Percentiles rank a stretch among this genome's conserved stretches.
phyloP scores from a whole-genome alignment of 1,140 invertebrate species.

The Dinothrombium tinctorium region DNA sequence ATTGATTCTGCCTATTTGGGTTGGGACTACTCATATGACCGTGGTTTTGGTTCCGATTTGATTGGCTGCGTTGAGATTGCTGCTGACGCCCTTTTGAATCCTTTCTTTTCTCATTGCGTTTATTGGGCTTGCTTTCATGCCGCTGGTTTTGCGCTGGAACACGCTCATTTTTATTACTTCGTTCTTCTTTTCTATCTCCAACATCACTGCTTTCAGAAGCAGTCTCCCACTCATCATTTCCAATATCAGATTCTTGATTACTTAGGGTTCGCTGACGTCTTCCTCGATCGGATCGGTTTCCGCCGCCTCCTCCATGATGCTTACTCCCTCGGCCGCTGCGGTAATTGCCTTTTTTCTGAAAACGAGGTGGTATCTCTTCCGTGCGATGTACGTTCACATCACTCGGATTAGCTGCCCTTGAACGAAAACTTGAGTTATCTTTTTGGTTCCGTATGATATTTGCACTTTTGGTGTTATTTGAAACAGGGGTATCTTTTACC shows the following conservation, averaged over 20 bases:
- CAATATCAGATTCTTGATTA: conserved; percentile 26
- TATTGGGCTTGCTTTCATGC: conserved; percentile 6
- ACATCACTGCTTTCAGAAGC: conserved; percentile 34
- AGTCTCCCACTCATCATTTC: conserved; percentile 32
- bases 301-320: conserved; percentile 12
- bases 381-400: no score
- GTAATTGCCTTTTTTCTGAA: conserved; percentile 15
- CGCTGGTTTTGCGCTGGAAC: conserved; percentile 7
- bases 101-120: background rate
- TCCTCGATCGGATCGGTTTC: conserved; percentile 7
- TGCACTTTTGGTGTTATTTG: no score
- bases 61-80: background rate
- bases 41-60: background rate
- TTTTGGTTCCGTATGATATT: no score
- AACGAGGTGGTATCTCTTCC: conserved; percentile 14
- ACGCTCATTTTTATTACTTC: conserved; percentile 7
- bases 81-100: background rate
- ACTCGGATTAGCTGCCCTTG: no score
- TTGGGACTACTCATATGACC: background rate
- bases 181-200: conserved; percentile 15
- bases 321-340: no score
- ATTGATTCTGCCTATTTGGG: background rate
- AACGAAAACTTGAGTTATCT: no score
- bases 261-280: conserved; percentile 14
- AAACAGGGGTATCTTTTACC: no score